Base-by-base conservation (phyloP, 2,797 vertebrate species). In the Dermochelys coriacea region DNA sequence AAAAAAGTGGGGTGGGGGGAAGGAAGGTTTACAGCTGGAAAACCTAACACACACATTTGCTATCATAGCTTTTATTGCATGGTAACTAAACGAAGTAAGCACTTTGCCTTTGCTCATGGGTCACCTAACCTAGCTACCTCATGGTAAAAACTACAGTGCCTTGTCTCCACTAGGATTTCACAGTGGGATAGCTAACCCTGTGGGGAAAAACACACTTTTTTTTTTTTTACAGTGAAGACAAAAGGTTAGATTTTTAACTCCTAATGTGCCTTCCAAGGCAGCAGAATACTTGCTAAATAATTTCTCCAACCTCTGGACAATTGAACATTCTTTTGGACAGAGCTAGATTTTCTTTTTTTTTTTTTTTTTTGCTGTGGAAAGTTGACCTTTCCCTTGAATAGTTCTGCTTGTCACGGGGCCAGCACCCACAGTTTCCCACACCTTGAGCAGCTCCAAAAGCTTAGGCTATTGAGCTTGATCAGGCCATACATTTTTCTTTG, bases 321-420 rank as follows among this genome's bases (percentile, higher is more conserved):
- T 0, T 0, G 6, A 55, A 11, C 29, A 52, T 6, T 92, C 61
- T 29, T 82, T 12, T 6, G 41, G 41, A 41, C 11, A 5, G 34
- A 87, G 11, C 1, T 6, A 12, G 50, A 68, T 68, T n/a, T 41
- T 41, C 41, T 41, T 41, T 41, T 19, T 81, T 27, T 59, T 3
- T 2, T 0, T 2, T 18, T n/a, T 0, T 2, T 18, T n/a, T 4
- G 9, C 61, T 27, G 49, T 3, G 3, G 9, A 77, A 85, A 11
- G 45, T 15, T 8, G 7, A 34, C 27, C 0, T 0, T 82, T 82
- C 68, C 16, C 7, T 25, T 68, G 41, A 11, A 1, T 2, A 84
- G 19, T 9, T 74, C 45, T 0, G 8, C 27, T n/a, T 4, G 4
- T 3, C 3, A 0, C 12, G 5, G 4, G 84, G 8, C 21, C 12